Percentiles rank a stretch among this genome's conserved stretches.
Evolutionary conservation across 2,797 vertebrate species (phyloP).

Genomic region (Bradypodion ventrale): DNA sequence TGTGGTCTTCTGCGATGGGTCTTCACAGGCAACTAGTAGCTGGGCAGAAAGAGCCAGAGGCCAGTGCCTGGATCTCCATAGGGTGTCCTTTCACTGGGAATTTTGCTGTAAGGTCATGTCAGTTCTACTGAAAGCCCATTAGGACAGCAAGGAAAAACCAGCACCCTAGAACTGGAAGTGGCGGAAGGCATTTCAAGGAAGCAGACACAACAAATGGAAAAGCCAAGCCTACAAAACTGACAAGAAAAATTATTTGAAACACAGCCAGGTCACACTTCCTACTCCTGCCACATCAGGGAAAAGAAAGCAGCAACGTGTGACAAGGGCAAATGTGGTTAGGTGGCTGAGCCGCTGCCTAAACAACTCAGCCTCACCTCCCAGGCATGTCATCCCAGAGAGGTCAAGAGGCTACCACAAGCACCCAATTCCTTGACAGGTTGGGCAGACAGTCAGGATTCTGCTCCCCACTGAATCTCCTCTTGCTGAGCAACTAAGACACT

Average conservation of each 20-base stretch:
- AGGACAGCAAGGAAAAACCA: not conserved
- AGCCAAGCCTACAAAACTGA: not conserved
- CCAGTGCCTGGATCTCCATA: not conserved
- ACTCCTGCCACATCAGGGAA: not conserved
- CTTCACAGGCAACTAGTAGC: not conserved
- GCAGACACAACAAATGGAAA: not conserved
- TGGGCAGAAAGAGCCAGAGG: not conserved
- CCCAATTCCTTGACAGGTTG: conserved; percentile 79
- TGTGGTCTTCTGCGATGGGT: not conserved
- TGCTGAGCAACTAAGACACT: conserved; percentile 73
- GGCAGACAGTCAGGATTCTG: conserved; percentile 57
- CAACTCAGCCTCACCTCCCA: not conserved
- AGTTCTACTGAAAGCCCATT: not conserved
- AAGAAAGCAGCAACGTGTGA: not conserved
- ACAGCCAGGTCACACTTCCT: not conserved
- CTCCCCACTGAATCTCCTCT: conserved; percentile 35
- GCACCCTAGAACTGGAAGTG: not conserved
- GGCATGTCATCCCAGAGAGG: not conserved
- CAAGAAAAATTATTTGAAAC: not conserved
- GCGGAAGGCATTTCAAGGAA: not conserved
- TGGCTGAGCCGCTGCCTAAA: not conserved
- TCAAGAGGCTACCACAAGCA: conserved; percentile 79
- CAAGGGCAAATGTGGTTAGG: not conserved
- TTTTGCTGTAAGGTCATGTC: not conserved
- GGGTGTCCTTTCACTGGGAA: not conserved